Evolutionary conservation across 2,797 vertebrate genomes (phyloP), one percentile per base, ranked within the genome.

Genomic region (Gadopsis bispinosus): DNA sequence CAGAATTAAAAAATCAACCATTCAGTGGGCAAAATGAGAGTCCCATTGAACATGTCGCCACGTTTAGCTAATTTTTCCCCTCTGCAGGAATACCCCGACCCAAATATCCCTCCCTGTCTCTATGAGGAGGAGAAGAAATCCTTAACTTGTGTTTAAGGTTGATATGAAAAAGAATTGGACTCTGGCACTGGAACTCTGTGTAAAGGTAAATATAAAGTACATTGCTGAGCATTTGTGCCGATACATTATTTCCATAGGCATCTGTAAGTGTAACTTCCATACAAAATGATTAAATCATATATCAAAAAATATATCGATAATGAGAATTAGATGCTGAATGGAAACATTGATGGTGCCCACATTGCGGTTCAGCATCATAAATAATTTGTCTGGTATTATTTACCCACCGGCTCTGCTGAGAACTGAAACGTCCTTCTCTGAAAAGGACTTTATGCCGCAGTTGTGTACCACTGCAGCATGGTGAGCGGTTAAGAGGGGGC

Each of bases 21-120:
- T 91, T 85, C 75, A 87, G 81, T 3, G 79, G 83, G 89, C 77
- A 80, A 83, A 79, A 69, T 84, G 77, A 79, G 74, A 79, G 84
- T 90, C 89, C 86, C 10, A 37, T 91, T 70, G 26, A 91, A 86
- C 90, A 77, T 66, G 69, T 71, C 77, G 66, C 92, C 90, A 84
- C 66, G 90, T 90, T 88, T 90, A 93, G 88, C 76, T 60, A 35
- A 39, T 79, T 69, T 67, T 67, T 64, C 66, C 55, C 79, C 72
- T 79, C 73, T 5, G 50, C 74, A 89, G 92, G 88, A 91, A 88
- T 71, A 87, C 84, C 88, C 85, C 76, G 83, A 17, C 82, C 89
- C 74, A 84, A 63, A 85, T 78, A 0, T 26, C 41, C 3, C 3
- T 48, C 67, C 56, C 26, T 12, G 58, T 45, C 59, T 41, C 72